These are phyloP conservation scores for Mandrillus leucophaeus DNA, from an alignment of 2,113 vertebrate genomes.

Conservation along the genomic window DNA sequence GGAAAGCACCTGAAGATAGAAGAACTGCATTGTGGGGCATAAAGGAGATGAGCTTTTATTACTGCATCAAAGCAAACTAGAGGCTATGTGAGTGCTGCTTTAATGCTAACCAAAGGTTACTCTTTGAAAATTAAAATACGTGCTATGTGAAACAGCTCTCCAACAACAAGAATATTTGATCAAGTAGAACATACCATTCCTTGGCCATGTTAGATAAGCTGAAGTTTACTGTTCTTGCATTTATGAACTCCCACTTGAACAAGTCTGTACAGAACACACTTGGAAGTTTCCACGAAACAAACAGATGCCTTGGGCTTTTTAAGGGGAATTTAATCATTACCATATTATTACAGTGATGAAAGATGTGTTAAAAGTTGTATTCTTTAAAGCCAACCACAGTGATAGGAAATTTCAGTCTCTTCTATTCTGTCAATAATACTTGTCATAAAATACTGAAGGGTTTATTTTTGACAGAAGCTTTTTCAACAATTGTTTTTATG, in stretches of 20 bases:
- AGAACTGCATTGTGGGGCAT: neutral
- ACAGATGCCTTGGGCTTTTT: slow-evolving; percentile 52
- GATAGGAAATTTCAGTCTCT: slow-evolving; percentile 65
- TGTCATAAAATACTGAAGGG: neutral
- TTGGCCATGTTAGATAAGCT: slow-evolving; percentile 41
- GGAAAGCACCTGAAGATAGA: neutral
- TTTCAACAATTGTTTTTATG: slow-evolving; percentile 46
- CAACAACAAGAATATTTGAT: slow-evolving; percentile 31
- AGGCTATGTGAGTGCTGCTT: neutral
- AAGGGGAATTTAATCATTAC: slow-evolving; percentile 74
- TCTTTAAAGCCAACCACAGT: slow-evolving; percentile 60
- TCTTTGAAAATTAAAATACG: slow-evolving; percentile 38
- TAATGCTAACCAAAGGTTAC: neutral
- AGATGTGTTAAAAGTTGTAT: slow-evolving; percentile 58
- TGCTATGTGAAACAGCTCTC: neutral
- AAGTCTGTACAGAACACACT: slow-evolving; percentile 70
- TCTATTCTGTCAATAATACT: slow-evolving; percentile 64
- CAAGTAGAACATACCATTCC: slow-evolving; percentile 63
- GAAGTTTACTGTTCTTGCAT: slow-evolving; percentile 14
- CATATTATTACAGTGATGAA: slow-evolving; percentile 69
- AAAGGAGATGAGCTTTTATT: neutral
- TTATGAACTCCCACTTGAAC: slow-evolving; percentile 60
- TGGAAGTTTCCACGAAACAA: slow-evolving; percentile 67
- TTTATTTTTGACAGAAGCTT: slow-evolving; percentile 64
- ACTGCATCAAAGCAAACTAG: neutral